Base-by-base conservation (phyloP, 2,797 vertebrate genomes). In the Bryconaethiops microstoma region DNA sequence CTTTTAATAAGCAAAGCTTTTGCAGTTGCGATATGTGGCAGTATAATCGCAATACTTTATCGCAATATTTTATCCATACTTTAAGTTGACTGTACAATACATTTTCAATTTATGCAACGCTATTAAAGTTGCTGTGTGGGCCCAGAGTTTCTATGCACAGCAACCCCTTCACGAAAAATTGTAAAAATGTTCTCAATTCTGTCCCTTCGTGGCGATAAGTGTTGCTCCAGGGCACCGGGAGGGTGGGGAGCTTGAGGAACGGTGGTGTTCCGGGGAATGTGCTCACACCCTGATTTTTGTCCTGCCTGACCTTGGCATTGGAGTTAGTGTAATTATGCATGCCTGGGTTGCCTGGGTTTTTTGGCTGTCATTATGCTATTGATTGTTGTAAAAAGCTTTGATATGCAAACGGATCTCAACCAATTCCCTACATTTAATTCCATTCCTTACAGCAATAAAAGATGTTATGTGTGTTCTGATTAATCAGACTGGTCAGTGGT, bases 171-270 rank as follows among this genome's bases (percentile, higher is more conserved):
- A 40, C 16, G 2, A 40, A 4, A 29, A 29, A 29, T 40, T 7
- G 9, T 1, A 19, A 7, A 25, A 71, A 52, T 69, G 16, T 29
- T 17, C 23, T n/a, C 4, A 73, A 19, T 17, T 54, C 14, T 16
- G 23, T 8, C 1, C n/a, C 23, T 50, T 55, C n/a, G 29, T 73
- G 42, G 78, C 2, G n/a, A 48, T 57, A 59, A 45, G n/a, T 16
- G 19, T 40, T 68, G 77, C 84, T 79, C 85, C 85, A 88, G 84
- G 80, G 77, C 74, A 77, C 5, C 29, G 29, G 29, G 29, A 64
- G 55, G 39, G 87, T 82, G 85, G 86, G 87, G 88, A 87, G 81
- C 76, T 60, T n/a, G 70, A 85, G 83, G 85, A 88, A 85, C 3
- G 83, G 29, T 19, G 29, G 1, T 13, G 71, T 59, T 57, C 54